phyloP scores from a whole-genome alignment of 2,797 vertebrate genomes.

The Scomberomorus guttatus region DNA sequence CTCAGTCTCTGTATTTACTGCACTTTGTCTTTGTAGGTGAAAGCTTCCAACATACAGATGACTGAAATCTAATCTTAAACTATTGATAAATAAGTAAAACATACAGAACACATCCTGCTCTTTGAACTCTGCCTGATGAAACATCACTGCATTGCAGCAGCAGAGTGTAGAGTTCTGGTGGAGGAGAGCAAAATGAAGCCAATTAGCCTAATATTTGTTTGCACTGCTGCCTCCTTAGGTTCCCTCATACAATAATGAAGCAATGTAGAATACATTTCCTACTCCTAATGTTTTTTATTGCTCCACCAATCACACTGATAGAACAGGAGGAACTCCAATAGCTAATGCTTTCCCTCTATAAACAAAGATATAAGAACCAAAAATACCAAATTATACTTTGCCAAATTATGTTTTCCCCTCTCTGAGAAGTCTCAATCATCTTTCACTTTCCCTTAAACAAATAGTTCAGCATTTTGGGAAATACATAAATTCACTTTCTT shows the following conservation, averaged over 20 bases:
- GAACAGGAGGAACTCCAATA: constrained; percentile 13
- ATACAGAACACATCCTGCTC: constrained; percentile 2
- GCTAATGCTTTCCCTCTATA: no score
- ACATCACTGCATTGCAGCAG: background rate
- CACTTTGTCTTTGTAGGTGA: constrained; percentile 16
- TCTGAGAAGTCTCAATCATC: background rate
- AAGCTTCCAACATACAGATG: background rate
- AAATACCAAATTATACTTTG: no score
- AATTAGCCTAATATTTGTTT: background rate
- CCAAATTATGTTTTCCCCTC: background rate
- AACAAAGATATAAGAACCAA: no score
- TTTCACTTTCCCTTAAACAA: background rate
- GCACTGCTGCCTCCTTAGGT: background rate
- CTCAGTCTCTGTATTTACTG: background rate
- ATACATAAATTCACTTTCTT: no score
- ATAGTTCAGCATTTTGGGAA: no score
- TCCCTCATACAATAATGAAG: background rate
- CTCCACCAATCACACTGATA: constrained; percentile 7
- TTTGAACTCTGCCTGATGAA: constrained; percentile 20
- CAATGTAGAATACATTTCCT: constrained; percentile 11
- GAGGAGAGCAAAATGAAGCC: background rate
- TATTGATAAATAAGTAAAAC: constrained; percentile 1
- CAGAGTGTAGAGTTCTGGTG: background rate
- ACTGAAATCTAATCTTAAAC: constrained; percentile 22
- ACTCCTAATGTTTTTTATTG: constrained; percentile 3